Base-by-base conservation (phyloP, 2,113 vertebrate species). In the Pseudorhombus dupliciocellatus region DNA sequence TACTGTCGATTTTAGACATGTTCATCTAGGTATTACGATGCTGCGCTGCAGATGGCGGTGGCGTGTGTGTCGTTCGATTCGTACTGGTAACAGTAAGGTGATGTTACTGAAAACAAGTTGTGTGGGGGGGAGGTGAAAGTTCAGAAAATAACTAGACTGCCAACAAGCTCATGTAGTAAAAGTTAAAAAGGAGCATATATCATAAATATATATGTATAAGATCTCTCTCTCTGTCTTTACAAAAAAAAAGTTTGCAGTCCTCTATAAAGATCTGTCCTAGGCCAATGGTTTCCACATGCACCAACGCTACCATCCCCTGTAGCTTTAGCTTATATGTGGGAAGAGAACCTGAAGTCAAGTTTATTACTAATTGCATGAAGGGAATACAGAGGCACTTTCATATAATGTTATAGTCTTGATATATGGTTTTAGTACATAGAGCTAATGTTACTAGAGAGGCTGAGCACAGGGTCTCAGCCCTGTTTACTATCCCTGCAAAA, bases 81-180 rank as follows among this genome's bases (percentile, higher is more conserved):
- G 64, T 75, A 82, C 80, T 78, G 85, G 79, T 87, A 81, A 79
- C 87, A 80, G 78, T 88, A 77, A 85, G 63, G 68, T 82, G 77
- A 70, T 79, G 63, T 87, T 81, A 89, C 82, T 89, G 84, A 86
- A 15, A 70, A 78, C 72, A 6, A 37, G 67, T 63, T 64, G 21
- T 64, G 21, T 25, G 3, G 0, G 30, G 7, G 26, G 24, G 50
- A 7, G 70, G 70, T 66, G 80, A 72, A 70, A 70, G 77, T 84
- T 94, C 92, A 92, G 81, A 93, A 94, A 94, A 93, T 92, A 93
- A 94, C 93, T 93, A 92, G 92, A 93, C 93, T 94, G 93, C 92
- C 92, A 83, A 84, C 65, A 57, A 88, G 87, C 83, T 86, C 57
- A 76, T 83, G 86, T 84, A 84, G 90, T 79, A 92, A 87, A 90